Evolutionary conservation across 2,888 invertebrate species (phyloP).

Genomic region (Tetragonisca angustula): DNA sequence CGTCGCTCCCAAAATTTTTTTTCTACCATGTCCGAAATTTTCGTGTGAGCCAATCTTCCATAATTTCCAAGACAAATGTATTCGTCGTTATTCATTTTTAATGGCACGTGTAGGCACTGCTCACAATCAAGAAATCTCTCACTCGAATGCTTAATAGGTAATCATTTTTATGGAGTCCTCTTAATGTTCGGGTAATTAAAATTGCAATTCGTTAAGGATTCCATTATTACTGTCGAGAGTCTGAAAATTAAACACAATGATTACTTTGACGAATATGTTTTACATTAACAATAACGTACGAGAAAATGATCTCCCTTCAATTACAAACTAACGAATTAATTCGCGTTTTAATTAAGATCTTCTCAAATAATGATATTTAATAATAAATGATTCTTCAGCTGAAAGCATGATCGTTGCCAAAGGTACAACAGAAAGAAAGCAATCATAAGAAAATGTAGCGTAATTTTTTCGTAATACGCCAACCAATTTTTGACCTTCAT

Average conservation of each 20-base stretch:
- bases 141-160: slow-evolving; percentile 13
- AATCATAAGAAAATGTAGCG: not conserved
- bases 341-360: not conserved
- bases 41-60: not conserved
- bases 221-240: slow-evolving; percentile 4
- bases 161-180: not conserved
- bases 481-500: not conserved
- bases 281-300: not conserved
- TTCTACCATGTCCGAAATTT: not conserved
- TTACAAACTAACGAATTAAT: not conserved
- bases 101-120: slow-evolving; percentile 14
- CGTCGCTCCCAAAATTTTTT: too few relatives aligned
- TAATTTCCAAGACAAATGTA: not conserved
- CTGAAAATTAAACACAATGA: not conserved
- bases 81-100: slow-evolving; percentile 26
- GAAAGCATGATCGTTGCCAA: not conserved
- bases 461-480: not conserved
- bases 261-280: not conserved
- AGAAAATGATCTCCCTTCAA: not conserved
- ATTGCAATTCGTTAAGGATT: slow-evolving; percentile 1
- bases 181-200: slow-evolving; percentile 29
- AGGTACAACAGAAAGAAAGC: not conserved
- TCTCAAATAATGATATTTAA: not conserved
- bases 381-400: not conserved
- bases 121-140: slow-evolving; percentile 24